These are phyloP conservation scores for Etia nguti DNA, from an alignment of 2,113 vertebrate species.

Conservation along the genomic window DNA sequence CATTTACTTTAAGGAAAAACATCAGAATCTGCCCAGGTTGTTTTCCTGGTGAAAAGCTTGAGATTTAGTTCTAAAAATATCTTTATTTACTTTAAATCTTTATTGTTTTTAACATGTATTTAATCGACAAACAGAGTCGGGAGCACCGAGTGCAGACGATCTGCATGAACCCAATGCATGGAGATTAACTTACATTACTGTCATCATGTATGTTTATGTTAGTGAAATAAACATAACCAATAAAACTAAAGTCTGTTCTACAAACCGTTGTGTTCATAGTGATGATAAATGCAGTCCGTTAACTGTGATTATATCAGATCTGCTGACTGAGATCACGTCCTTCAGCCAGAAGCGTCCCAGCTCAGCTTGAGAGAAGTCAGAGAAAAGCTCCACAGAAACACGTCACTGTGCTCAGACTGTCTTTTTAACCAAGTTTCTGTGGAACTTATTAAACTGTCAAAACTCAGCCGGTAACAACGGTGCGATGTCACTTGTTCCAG, in stretches of 20 bases:
- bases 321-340: not conserved
- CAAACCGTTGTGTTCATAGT: not conserved
- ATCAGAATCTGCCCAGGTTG: not conserved
- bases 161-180: not conserved
- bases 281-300: not conserved
- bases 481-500: slow-evolving; percentile 76
- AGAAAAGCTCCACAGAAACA: rapidly evolving
- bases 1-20: not conserved
- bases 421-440: rapidly evolving
- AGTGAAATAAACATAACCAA: slow-evolving; percentile 17
- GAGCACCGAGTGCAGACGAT: not conserved
- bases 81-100: not conserved
- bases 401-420: rapidly evolving
- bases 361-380: not conserved
- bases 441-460: not conserved
- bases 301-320: not conserved
- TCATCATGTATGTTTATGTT: not conserved
- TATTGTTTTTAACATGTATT: not conserved
- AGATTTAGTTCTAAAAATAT: not conserved
- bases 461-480: not conserved
- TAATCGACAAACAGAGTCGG: not conserved
- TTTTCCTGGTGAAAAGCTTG: not conserved
- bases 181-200: not conserved
- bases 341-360: not conserved
- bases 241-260: not conserved